These are phyloP conservation scores for Hydraecia micacea DNA, from an alignment of 2,888 invertebrate species.

Conservation along the genomic window DNA sequence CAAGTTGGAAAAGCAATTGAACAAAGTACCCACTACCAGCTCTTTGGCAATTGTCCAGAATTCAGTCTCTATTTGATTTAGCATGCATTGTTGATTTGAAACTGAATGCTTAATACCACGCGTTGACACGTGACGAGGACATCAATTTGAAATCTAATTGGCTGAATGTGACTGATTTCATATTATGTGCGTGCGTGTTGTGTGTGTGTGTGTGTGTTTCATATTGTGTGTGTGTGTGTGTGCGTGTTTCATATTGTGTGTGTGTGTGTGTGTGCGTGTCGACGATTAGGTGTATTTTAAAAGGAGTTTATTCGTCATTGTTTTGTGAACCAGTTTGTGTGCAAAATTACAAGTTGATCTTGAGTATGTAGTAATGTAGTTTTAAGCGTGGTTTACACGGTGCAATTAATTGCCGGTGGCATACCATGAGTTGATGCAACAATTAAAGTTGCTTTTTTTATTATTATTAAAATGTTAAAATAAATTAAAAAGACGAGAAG, in stretches of 20 bases:
- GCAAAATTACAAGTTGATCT: not conserved
- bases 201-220: too few species aligned
- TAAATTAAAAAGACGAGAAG: conserved; percentile 93
- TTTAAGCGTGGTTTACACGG: not conserved
- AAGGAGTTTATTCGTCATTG: not conserved
- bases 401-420: not conserved
- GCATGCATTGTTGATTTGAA: conserved; percentile 33
- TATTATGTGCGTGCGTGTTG: not conserved
- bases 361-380: not conserved
- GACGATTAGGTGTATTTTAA: not conserved
- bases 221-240: not conserved
- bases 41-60: conserved; percentile 44
- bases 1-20: conserved; percentile 44
- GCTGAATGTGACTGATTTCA: not conserved
- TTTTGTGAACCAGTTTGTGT: not conserved
- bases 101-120: conserved; percentile 21
- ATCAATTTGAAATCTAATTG: conserved; percentile 7
- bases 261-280: not conserved
- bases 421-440: too few species aligned
- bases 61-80: conserved; percentile 25
- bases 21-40: conserved; percentile 15
- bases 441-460: conserved; percentile 76
- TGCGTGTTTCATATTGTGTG: not conserved
- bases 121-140: not conserved
- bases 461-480: conserved; percentile 93